Evolutionary conservation across 35 echinoderm and acorn worm genomes (phyloP).

Genomic region (Ptychodera flava): DNA sequence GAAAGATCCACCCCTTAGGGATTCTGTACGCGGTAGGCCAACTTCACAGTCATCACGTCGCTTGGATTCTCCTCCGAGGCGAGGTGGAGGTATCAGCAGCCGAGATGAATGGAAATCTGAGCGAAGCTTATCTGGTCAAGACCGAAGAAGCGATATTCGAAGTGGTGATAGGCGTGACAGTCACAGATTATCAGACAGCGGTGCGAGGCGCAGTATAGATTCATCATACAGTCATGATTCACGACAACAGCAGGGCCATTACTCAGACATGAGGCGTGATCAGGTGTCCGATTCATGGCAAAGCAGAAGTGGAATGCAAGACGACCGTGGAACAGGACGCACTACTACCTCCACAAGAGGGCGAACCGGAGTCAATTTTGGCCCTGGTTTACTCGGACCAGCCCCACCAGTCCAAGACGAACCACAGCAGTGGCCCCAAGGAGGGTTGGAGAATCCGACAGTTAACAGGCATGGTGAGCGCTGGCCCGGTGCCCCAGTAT

Average conservation of each 20-base stretch:
- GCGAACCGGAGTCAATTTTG: neutral
- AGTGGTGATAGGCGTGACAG: neutral
- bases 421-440: conserved; percentile 16
- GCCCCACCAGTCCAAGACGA: neutral
- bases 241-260: neutral
- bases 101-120: neutral
- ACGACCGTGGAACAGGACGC: neutral
- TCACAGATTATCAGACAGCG: no score
- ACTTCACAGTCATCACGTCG: neutral
- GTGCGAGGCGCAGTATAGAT: neutral
- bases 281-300: neutral
- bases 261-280: neutral
- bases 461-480: conserved; percentile 5
- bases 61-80: neutral
- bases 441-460: neutral
- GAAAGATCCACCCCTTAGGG: neutral
- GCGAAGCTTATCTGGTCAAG: no score
- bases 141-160: neutral
- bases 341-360: neutral
- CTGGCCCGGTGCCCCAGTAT: neutral
- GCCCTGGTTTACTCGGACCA: conserved; percentile 5
- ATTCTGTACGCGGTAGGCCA: neutral
- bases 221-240: neutral
- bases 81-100: neutral
- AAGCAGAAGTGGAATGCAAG: neutral